These are phyloP conservation scores for Lucilia sericata DNA, from an alignment of 1,140 invertebrate genomes.

Conservation along the genomic window DNA sequence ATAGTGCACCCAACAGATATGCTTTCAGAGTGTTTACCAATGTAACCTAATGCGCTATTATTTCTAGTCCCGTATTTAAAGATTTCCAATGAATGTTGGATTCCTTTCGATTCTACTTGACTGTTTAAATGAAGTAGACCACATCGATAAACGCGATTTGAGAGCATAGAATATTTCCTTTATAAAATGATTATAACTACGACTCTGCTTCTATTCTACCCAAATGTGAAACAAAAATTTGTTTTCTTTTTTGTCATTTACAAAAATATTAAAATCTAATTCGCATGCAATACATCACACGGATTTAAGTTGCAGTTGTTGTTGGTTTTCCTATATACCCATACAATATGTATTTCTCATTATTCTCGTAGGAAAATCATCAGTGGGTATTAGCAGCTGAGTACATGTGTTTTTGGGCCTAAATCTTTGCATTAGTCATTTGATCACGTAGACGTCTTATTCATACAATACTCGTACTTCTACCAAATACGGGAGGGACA, in stretches of 20 bases:
- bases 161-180: background rate
- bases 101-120: too few relatives aligned
- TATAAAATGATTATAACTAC: background rate
- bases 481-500: background rate
- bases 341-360: background rate
- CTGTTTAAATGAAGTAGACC: too few relatives aligned
- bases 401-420: conserved; percentile 37
- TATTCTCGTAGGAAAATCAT: conserved; percentile 6
- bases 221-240: background rate
- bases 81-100: too few relatives aligned
- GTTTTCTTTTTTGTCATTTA: background rate
- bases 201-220: background rate
- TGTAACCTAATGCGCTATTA: too few relatives aligned
- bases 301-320: conserved; percentile 3
- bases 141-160: too few relatives aligned
- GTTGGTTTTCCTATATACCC: background rate
- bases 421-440: conserved; percentile 36
- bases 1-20: too few relatives aligned
- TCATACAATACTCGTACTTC: background rate
- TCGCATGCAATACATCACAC: conserved; percentile 37
- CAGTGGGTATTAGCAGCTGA: conserved; percentile 36
- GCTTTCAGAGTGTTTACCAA: too few relatives aligned
- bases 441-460: conserved; percentile 27
- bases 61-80: too few relatives aligned
- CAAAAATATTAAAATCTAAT: conserved; percentile 37